Evolutionary conservation across 2,888 invertebrate genomes (phyloP), one percentile per base, ranked within the genome.

Genomic region (Nebria salina): DNA sequence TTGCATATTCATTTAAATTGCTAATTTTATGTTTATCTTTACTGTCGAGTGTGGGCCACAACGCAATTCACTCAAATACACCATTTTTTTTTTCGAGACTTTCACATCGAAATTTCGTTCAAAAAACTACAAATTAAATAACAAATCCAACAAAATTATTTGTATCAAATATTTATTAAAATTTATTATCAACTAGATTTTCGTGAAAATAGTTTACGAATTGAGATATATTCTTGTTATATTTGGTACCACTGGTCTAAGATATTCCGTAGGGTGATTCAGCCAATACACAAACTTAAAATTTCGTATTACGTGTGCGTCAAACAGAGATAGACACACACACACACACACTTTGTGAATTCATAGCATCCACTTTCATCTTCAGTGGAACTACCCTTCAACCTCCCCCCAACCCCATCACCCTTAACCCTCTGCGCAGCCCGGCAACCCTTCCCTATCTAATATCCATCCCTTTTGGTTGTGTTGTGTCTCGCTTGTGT

Each of bases 1-100:
- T 65, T 78, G 74, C 66, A 78, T 74, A 76, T 78, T 78, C 78
- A 78, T 78, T 78, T 78, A 74, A 73, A 78, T 78, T 78, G 78
- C 78, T 78, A 78, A 78, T 78, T 65, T 73, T 43, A 74, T 74
- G 78, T 78, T 78, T 78, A 74, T 78, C 65, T 78, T 78, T 42
- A 54, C 54, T 54, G 25, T 42, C 65, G 65, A 78, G 74, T 78
- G 77, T 77, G 77, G 77, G 72, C 77, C 68, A 70, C 66, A 70
- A 54, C 54, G 8, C 2, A 54, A 54, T 54, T 54, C 2, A 54
- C 54, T 54, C 54, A 7, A 54, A 54, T 54, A 54, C 54, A 54
- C 54, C 54, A 6, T 54, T 54, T 54, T 54, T 54, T 20, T 20
- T 20, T 20, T 20, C n/a, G 20, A 20, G 8, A 8, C 54, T 54